These are phyloP conservation scores for Cryptocheilus praepositus DNA, from an alignment of 2,888 invertebrate genomes.

Conservation along the genomic window DNA sequence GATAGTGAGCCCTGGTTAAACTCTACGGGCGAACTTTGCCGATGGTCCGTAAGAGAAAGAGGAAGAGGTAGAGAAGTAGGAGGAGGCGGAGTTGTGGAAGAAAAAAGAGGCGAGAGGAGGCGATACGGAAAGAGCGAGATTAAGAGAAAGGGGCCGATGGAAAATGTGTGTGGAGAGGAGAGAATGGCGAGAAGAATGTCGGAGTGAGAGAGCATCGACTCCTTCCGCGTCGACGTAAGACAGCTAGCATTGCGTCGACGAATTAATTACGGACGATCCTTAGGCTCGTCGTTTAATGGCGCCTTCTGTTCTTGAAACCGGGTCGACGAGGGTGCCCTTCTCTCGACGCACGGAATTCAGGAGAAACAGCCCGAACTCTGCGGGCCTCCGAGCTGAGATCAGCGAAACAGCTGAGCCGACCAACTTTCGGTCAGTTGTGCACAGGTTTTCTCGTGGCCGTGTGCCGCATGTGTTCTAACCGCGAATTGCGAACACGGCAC, in stretches of 20 bases:
- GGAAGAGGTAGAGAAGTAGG: too few relatives aligned
- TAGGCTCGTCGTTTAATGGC: conserved; percentile 52
- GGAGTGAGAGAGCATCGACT: conserved; percentile 17
- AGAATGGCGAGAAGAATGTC: conserved; percentile 7
- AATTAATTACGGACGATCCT: conserved; percentile 66
- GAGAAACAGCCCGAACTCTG: too few relatives aligned
- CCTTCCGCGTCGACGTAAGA: conserved; percentile 22
- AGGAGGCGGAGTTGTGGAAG: too few relatives aligned
- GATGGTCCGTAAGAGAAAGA: conserved; percentile 61
- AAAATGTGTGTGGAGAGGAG: background rate
- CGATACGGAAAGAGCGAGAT: conserved; percentile 21
- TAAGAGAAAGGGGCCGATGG: conserved; percentile 6
- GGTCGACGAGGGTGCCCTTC: conserved; percentile 42
- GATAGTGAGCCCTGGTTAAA: conserved; percentile 73
- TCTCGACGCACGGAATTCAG: too few relatives aligned
- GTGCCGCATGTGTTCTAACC: too few relatives aligned
- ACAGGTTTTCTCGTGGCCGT: too few relatives aligned
- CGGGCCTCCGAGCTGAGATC: too few relatives aligned
- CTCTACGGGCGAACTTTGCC: conserved; percentile 66
- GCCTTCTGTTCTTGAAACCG: conserved; percentile 54
- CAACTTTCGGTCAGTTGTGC: too few relatives aligned
- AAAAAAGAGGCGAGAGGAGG: conserved; percentile 25
- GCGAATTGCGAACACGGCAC: too few relatives aligned
- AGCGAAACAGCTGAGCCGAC: too few relatives aligned
- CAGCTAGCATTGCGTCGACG: conserved; percentile 52